These are phyloP conservation scores for Troides oblongomaculatus DNA, from an alignment of 2,888 invertebrate genomes.

Conservation along the genomic window DNA sequence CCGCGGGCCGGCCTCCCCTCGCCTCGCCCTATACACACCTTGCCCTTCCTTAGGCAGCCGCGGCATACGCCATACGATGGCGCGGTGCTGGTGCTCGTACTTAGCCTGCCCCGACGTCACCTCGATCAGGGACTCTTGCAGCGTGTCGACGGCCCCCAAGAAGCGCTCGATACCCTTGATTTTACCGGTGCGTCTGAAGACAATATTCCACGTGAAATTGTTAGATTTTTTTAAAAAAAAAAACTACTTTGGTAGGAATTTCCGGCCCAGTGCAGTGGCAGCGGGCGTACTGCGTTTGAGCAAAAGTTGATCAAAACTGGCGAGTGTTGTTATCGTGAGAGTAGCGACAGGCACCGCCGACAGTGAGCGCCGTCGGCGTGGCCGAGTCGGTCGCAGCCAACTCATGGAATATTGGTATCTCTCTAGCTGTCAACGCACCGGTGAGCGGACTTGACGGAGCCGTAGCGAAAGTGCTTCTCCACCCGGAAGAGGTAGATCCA, in stretches of 20 bases:
- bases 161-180: constrained; percentile 96
- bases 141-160: constrained; percentile 93
- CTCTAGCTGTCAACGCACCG: constrained; percentile 53
- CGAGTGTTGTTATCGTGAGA: not conserved
- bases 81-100: constrained; percentile 98
- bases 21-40: constrained; percentile 78
- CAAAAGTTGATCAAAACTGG: not conserved
- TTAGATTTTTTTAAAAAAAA: too few relatives aligned
- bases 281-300: too few relatives aligned
- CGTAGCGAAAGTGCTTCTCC: constrained; percentile 98
- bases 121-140: constrained; percentile 95
- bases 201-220: too few relatives aligned
- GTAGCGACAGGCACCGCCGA: not conserved
- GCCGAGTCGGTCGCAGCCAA: not conserved
- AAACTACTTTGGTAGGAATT: too few relatives aligned
- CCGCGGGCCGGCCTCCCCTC: not conserved
- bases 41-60: constrained; percentile 99
- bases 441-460: constrained; percentile 97
- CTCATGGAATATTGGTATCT: not conserved
- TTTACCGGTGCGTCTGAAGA: constrained; percentile 87
- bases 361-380: not conserved
- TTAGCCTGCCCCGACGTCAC: constrained; percentile 98
- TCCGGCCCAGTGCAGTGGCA: too few relatives aligned
- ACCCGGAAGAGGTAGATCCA: constrained; percentile 99
- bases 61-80: constrained; percentile 99